phyloP scores from a whole-genome alignment of 2,888 invertebrate genomes.

The Microctonus hyperodae region DNA sequence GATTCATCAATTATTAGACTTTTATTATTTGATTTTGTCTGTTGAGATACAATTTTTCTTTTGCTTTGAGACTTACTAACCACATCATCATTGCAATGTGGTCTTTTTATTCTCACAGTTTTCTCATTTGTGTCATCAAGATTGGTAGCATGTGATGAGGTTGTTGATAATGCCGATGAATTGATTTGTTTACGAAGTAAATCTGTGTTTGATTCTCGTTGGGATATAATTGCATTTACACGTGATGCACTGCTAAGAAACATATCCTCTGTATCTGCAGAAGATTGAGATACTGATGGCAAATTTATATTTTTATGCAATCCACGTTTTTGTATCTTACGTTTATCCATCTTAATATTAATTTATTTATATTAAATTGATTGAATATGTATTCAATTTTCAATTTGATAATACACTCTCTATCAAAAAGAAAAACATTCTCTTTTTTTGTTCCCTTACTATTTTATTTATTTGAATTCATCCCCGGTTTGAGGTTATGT shows the following conservation, averaged over 20 bases:
- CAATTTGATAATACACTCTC: too few relatives aligned
- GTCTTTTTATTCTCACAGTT: background rate
- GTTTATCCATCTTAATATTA: conserved; percentile 1
- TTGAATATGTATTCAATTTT: too few relatives aligned
- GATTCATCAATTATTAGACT: background rate
- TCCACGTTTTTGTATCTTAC: background rate
- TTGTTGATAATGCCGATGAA: background rate
- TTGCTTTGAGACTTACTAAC: background rate
- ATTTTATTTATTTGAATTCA: too few relatives aligned
- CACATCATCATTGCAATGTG: background rate
- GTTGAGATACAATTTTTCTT: background rate
- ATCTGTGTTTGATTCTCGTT: conserved; percentile 31
- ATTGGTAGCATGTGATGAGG: background rate
- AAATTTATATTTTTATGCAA: background rate
- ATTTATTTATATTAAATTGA: too few relatives aligned
- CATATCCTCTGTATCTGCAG: conserved; percentile 1
- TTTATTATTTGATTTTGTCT: background rate
- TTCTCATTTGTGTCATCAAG: background rate
- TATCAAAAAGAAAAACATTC: too few relatives aligned
- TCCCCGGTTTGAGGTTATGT: too few relatives aligned
- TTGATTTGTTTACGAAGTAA: conserved; percentile 29
- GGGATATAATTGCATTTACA: conserved; percentile 23
- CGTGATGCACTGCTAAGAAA: conserved; percentile 18
- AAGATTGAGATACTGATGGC: background rate
- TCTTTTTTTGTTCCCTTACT: too few relatives aligned